Base-by-base conservation (phyloP, 2,888 invertebrate species). In the Sphinx pinastri region DNA sequence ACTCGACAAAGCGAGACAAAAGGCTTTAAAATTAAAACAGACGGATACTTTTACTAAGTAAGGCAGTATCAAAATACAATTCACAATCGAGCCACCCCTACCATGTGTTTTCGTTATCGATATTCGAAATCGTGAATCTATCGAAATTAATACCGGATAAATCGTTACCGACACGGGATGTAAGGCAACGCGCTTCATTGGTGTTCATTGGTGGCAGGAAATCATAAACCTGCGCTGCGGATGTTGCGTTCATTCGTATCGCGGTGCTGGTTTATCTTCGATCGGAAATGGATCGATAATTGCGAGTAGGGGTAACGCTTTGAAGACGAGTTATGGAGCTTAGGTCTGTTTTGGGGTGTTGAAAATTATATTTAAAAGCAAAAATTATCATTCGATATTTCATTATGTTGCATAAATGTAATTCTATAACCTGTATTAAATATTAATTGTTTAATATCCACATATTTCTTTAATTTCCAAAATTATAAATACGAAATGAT, bases 211-310 rank as follows among this genome's bases (percentile, higher is more conserved):
- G 81, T 81, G 76, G 77, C 82, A 82, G 89, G 90, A 88, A 86
- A 87, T 88, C 88, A 86, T 86, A 84, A 88, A 84, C 87, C 87
- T 81, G 49, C 78, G 69, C 74, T 82, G 75, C 87, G 91, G 90
- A 91, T 86, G 89, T 88, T 87, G 87, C 88, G 82, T 77, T 85
- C 84, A 82, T 82, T 85, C 82, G 83, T 82, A 79, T 81, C 78
- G 68, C 70, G 74, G 71, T 75, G 72, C 77, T 80, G 80, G 80
- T 81, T 79, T 63, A 63, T 63, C 19, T 19, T n/a, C 45, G 47
- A 63, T 63, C 49, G 49, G 13, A 19, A 49, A 49, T n/a, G 7
- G 19, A 63, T 49, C 7, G 13, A 63, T 63, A 47, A 49, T 19
- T 38, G 58, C n/a, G 25, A 57, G 25, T 57, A 25, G 55, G 25